Conservation (phyloP, 2,888 invertebrate species). For the Drosophila limbata region DNA sequence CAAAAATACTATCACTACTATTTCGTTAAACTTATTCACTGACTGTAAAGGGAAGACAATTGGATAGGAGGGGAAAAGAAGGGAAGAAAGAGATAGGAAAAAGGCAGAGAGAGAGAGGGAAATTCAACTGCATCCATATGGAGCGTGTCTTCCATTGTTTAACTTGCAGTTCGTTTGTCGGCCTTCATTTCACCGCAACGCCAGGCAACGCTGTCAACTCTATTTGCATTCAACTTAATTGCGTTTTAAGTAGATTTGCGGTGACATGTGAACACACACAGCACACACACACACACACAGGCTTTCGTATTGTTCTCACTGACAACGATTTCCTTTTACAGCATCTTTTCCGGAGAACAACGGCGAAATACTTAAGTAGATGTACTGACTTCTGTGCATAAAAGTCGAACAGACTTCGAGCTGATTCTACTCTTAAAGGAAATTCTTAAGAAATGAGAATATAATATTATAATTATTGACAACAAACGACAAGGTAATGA, state of each 20-base stretch:
- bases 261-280: constrained; percentile 53
- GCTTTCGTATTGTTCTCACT: constrained; percentile 4
- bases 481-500: too few relatives aligned
- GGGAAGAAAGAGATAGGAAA: too few relatives aligned
- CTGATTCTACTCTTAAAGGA: background rate
- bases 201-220: constrained; percentile 44
- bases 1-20: constrained; percentile 44
- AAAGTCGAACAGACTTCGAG: background rate
- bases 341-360: constrained; percentile 23
- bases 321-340: constrained; percentile 27
- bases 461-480: background rate
- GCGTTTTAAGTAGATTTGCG: constrained; percentile 81
- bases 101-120: too few relatives aligned
- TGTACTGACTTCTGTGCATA: constrained; percentile 1
- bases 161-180: constrained; percentile 46
- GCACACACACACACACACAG: background rate
- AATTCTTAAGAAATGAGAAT: background rate
- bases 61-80: background rate
- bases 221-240: constrained; percentile 82
- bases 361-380: constrained; percentile 14
- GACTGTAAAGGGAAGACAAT: constrained; percentile 4
- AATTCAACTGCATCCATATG: constrained; percentile 29
- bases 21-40: constrained; percentile 33
- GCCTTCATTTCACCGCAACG: constrained; percentile 45
- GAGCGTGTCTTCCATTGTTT: constrained; percentile 64